Evolutionary conservation across 2,888 invertebrate species (phyloP).

Genomic region (Mythimna ferrago): DNA sequence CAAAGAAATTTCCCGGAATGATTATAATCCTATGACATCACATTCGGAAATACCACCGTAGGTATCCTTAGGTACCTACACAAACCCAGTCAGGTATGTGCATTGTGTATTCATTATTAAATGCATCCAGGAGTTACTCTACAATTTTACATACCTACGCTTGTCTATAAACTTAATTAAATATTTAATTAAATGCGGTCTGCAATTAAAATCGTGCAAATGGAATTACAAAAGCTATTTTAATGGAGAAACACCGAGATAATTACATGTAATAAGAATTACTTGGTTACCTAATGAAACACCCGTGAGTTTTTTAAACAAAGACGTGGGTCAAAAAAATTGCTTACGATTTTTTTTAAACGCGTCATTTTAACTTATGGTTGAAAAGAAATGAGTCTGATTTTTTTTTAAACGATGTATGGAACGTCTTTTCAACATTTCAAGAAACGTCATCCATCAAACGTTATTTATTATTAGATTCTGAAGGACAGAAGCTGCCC

Average conservation of each 20-base stretch:
- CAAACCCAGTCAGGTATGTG: background rate
- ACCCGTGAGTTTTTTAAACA: background rate
- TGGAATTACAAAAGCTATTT: constrained; percentile 12
- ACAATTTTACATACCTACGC: background rate
- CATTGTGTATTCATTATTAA: background rate
- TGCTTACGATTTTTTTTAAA: background rate
- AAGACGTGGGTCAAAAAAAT: background rate
- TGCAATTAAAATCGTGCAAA: constrained; percentile 21
- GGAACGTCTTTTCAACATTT: constrained; percentile 15
- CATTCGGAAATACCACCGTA: constrained; percentile 30
- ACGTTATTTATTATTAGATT: constrained; percentile 27
- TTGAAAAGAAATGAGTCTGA: background rate
- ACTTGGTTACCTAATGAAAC: background rate
- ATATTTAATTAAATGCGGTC: constrained; percentile 4
- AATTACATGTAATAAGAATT: background rate
- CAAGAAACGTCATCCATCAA: constrained; percentile 28
- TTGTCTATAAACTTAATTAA: constrained; percentile 12
- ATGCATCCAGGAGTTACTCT: background rate
- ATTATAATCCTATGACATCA: background rate
- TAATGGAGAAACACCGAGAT: constrained; percentile 5
- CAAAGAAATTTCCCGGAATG: constrained; percentile 20
- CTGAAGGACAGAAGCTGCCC: constrained; percentile 42
- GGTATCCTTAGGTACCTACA: background rate
- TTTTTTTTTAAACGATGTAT: background rate
- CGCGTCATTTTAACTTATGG: too few relatives aligned